Evolutionary conservation across 2,113 vertebrate species (phyloP).

Genomic region (Formicarius rufipectus): DNA sequence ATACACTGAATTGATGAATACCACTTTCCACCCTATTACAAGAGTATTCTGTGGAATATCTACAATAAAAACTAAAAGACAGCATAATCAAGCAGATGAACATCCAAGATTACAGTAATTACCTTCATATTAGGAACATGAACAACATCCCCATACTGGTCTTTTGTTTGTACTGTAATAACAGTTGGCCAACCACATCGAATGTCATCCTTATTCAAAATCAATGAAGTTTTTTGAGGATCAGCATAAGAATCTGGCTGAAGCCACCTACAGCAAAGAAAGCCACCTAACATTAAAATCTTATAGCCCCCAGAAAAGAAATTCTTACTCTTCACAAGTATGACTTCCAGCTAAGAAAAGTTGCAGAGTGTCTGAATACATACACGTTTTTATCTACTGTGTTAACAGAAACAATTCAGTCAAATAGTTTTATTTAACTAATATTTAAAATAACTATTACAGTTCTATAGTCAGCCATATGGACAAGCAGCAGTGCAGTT

Average conservation of each 20-base stretch:
- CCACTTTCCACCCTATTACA: background rate
- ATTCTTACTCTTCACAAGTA: background rate
- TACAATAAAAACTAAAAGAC: background rate
- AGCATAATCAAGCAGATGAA: background rate
- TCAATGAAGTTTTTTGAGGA: conserved; percentile 95
- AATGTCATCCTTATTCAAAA: conserved; percentile 97
- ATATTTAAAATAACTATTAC: background rate
- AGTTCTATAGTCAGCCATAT: background rate
- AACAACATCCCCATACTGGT: conserved; percentile 97
- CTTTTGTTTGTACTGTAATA: conserved; percentile 97
- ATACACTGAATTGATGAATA: background rate
- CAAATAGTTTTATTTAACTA: background rate
- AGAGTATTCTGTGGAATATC: background rate
- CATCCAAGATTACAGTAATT: background rate
- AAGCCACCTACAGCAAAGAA: conserved; percentile 84
- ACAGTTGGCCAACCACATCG: conserved; percentile 96
- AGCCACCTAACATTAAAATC: background rate
- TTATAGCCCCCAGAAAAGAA: background rate
- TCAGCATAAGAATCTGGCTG: conserved; percentile 98
- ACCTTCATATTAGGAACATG: conserved; percentile 99
- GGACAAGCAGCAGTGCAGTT: background rate
- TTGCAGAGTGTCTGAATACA: background rate
- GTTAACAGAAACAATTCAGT: background rate
- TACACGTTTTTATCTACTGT: background rate
- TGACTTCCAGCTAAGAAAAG: background rate